Evolutionary conservation across 2,113 vertebrate genomes (phyloP), one percentile per base, ranked within the genome.

Genomic region (Psettodes erumei): DNA sequence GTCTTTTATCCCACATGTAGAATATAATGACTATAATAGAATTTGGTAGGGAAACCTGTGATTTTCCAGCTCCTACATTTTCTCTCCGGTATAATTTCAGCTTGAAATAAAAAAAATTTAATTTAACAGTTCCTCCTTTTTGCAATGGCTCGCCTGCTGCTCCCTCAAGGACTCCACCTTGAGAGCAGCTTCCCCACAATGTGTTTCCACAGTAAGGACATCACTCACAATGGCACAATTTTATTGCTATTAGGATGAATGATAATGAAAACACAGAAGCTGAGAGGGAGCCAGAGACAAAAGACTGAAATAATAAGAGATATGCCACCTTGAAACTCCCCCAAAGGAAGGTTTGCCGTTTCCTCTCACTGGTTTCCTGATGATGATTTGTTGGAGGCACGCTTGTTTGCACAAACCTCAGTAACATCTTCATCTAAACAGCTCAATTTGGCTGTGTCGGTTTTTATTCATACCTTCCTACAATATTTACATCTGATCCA

Each of bases 111-210:
- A 23, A 48, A 27, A 68, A 75, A 77, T 64, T 27, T 19, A 62
- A 53, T 58, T 28, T 12, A 69, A 48, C 37, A 59, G 33, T 71
- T 62, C 4, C 2, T 37, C 58, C 4, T 53, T 56, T 12, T 33
- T 38, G 32, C 8, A 11, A 69, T 27, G 27, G 51, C 51, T 71
- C 50, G 61, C 66, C 76, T 8, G 60, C 66, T 38, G 74, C 48
- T 62, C 42, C 25, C 35, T 78, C 75, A 51, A 74, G 64, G 69
- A 50, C 74, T 61, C 21, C 48, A 30, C 59, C 56, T 33, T 58
- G 66, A 67, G 70, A 71, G 50, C n/a, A 35, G 60, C 33, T 16
- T 7, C 56, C 71, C 63, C 23, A 68, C 56, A 42, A 64, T 27
- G 45, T 72, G 45, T 72, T 62, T 68, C 69, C 35, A 1, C 56